Base-by-base conservation (phyloP, 1,140 invertebrate genomes). In the Nilaparvata lugens region DNA sequence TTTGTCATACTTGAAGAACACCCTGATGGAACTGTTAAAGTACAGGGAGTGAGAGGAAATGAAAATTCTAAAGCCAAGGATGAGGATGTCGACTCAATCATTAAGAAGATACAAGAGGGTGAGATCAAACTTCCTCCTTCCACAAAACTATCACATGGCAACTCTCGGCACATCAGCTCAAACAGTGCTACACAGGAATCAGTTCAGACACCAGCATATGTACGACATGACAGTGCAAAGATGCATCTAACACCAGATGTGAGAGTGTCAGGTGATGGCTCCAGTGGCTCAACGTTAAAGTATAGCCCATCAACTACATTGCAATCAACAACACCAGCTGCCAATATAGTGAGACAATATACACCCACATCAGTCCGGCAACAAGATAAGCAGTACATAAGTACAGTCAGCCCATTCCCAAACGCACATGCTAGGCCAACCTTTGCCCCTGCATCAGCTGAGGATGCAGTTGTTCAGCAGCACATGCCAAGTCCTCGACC, bases 1-100 rank as follows among this genome's bases (percentile, higher is more conserved):
- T 91, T 91, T 66, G 89, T 91, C 3, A 85, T 91, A 31, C 73
- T 91, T 14, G 89, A 91, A 73, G 89, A 91, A 67, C 88, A 91
- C 71, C 78, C 83, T 1, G 89, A 91, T 67, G 89, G 89, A 24
- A 86, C 83, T 43, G 87, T 86, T 52, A 90, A 90, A 73, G 87
- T 91, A 1, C 86, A 89, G 71, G 87, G 86, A 2, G 82, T 89
- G 0, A 81, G 83, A 75, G 84, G 84, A 5, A 86, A 82, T 66
- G 80, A 79, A 1, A 84, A 86, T 60, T 84, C 87, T 68, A 48
- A 84, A 65, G 81, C 82, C 16, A 79, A 78, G n/a, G 75, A 74
- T 1, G 74, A 75, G 2, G 87, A 89, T 66, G 84, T 91, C 0
- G 86, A 91, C 62, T 87, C 83, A 1, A 90, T 91, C 65, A 78